A percentile compares a stretch with the other conserved stretches of the same genome.
phyloP scores from a whole-genome alignment of 2,113 vertebrate species.

The Sterna hirundo region DNA sequence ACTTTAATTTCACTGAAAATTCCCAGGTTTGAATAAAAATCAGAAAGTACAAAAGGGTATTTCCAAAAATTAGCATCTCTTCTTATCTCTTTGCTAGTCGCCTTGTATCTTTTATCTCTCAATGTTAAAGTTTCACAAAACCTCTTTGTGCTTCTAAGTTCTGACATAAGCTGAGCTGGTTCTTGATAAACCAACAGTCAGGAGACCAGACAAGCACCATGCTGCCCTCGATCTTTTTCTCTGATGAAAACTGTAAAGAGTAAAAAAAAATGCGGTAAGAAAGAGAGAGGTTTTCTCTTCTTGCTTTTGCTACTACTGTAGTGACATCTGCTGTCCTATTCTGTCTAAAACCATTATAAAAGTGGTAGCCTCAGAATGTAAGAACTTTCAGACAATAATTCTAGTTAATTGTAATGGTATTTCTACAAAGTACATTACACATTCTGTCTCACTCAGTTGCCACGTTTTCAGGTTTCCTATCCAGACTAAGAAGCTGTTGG shows the following conservation, averaged over 20 bases:
- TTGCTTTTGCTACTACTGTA: not conserved
- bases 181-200: not conserved
- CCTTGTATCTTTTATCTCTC: not conserved
- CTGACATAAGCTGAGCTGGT: not conserved
- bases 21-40: not conserved
- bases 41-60: not conserved
- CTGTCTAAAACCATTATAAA: not conserved
- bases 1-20: not conserved
- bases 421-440: not conserved
- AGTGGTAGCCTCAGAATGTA: not conserved
- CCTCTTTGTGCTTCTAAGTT: not conserved
- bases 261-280: not conserved
- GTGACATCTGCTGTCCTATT: constrained; percentile 37
- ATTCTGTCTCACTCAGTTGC: not conserved
- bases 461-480: not conserved
- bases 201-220: not conserved
- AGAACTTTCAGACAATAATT: not conserved
- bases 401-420: not conserved
- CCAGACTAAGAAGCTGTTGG: not conserved
- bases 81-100: not conserved
- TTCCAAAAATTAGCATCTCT: not conserved
- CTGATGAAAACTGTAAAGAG: not conserved
- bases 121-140: not conserved
- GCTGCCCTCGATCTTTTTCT: not conserved
- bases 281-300: not conserved